These are phyloP conservation scores for Melinopterus prodromus DNA, from an alignment of 2,888 invertebrate genomes.

Conservation along the genomic window DNA sequence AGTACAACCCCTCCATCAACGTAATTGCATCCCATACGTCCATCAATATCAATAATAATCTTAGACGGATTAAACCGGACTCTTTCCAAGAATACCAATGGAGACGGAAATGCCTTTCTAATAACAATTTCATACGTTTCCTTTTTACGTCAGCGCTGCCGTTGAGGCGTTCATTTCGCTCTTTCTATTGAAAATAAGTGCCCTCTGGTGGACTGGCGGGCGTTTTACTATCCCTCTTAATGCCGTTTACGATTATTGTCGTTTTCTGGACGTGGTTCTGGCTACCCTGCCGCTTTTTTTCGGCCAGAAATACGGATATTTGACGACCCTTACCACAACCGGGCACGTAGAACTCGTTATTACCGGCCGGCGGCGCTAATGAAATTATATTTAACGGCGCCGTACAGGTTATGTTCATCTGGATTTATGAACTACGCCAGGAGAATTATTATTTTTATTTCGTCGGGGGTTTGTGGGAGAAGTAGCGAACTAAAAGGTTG, in stretches of 20 bases:
- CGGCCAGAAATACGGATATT: neutral
- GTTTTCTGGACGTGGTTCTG: neutral
- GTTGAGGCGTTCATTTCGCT: neutral
- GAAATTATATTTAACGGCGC: neutral
- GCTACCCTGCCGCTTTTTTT: neutral
- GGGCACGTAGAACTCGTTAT: neutral
- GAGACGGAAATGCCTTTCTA: neutral
- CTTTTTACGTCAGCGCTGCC: neutral
- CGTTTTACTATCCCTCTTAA: neutral
- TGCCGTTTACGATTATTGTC: neutral
- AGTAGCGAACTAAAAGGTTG: neutral
- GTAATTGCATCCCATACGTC: neutral
- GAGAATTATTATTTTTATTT: neutral
- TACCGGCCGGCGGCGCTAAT: neutral
- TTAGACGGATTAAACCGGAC: neutral
- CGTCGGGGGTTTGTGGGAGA: neutral
- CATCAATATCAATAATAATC: neutral
- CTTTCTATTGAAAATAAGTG: conserved; percentile 4
- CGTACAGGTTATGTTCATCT: conserved; percentile 4
- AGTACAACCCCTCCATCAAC: neutral
- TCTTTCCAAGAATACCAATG: neutral
- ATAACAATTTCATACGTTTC: conserved; percentile 4
- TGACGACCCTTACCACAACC: neutral
- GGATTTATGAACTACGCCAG: neutral
- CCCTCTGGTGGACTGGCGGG: neutral